Evolutionary conservation across 2,797 vertebrate species (phyloP).

Genomic region (Micrastur ruficollis): DNA sequence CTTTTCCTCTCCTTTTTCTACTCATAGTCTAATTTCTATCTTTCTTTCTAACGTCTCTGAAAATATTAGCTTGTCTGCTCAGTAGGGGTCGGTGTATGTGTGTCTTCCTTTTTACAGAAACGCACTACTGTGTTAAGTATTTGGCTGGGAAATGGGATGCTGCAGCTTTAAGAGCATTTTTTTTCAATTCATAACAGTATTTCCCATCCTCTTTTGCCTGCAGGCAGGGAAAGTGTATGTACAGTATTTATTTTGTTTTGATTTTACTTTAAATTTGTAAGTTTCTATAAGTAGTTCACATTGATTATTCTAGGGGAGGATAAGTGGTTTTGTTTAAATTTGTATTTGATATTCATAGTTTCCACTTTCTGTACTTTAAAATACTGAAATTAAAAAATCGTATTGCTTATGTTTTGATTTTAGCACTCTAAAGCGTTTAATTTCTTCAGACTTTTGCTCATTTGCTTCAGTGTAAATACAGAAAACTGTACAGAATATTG

Average conservation of each 20-base stretch:
- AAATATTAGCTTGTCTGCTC: slow-evolving; percentile 69
- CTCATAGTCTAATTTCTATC: slow-evolving; percentile 64
- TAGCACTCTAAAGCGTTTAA: slow-evolving; percentile 73
- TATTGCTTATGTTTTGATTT: slow-evolving; percentile 79
- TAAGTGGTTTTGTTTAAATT: slow-evolving; percentile 80
- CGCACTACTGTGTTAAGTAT: slow-evolving; percentile 73
- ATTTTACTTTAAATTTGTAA: slow-evolving; percentile 80
- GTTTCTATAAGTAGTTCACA: slow-evolving; percentile 79
- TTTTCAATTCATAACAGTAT: slow-evolving; percentile 76
- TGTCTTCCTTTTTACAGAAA: slow-evolving; percentile 73
- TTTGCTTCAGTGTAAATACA: slow-evolving; percentile 43
- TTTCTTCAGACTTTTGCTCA: slow-evolving; percentile 65
- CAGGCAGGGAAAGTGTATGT: slow-evolving; percentile 89
- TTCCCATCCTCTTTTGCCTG: slow-evolving; percentile 86
- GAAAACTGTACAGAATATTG: not conserved
- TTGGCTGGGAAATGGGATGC: slow-evolving; percentile 78
- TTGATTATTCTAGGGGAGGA: slow-evolving; percentile 75
- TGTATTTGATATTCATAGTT: slow-evolving; percentile 81
- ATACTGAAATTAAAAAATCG: slow-evolving; percentile 81
- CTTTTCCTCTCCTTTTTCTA: slow-evolving; percentile 72
- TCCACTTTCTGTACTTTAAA: slow-evolving; percentile 80
- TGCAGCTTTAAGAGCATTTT: slow-evolving; percentile 80
- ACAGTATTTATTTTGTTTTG: slow-evolving; percentile 84
- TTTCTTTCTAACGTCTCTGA: slow-evolving; percentile 67
- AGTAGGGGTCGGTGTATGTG: slow-evolving; percentile 64